phyloP scores from a whole-genome alignment of 2,797 vertebrate species.

The Amniataba percoides region DNA sequence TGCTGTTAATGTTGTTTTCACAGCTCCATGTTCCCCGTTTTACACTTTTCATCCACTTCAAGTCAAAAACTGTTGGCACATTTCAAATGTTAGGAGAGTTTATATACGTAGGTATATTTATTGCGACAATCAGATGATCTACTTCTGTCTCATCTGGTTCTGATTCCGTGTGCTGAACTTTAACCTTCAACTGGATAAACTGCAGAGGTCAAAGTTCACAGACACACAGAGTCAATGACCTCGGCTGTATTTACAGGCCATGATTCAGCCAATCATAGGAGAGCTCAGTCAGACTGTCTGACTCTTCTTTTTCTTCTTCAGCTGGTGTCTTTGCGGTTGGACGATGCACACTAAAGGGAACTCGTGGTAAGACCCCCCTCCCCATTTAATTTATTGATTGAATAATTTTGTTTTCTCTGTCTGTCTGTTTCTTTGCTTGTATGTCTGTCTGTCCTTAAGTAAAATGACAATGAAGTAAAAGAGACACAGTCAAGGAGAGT shows the following conservation, averaged over 20 bases:
- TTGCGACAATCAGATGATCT: too few relatives aligned
- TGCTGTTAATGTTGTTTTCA: too few relatives aligned
- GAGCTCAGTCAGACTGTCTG: background rate
- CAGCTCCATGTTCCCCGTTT: too few relatives aligned
- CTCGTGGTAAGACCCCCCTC: constrained; percentile 49
- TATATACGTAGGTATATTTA: too few relatives aligned
- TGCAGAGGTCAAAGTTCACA: constrained; percentile 38
- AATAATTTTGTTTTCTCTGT: background rate
- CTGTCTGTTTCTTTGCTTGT: background rate
- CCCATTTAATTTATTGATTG: too few relatives aligned
- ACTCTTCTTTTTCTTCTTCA: background rate
- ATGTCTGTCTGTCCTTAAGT: background rate
- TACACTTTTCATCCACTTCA: too few relatives aligned
- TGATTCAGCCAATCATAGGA: constrained; percentile 46
- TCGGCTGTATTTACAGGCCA: background rate
- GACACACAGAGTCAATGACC: constrained; percentile 35
- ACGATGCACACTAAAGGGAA: constrained; percentile 64
- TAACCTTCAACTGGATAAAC: background rate
- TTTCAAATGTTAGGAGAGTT: too few relatives aligned
- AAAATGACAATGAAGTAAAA: too few relatives aligned
- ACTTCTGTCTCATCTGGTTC: background rate
- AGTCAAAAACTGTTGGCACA: too few relatives aligned
- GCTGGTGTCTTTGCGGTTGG: background rate
- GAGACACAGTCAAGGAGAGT: too few relatives aligned
- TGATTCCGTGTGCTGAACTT: background rate